These are phyloP conservation scores for Nemapogon koenigi DNA, from an alignment of 2,888 invertebrate species.

Conservation along the genomic window DNA sequence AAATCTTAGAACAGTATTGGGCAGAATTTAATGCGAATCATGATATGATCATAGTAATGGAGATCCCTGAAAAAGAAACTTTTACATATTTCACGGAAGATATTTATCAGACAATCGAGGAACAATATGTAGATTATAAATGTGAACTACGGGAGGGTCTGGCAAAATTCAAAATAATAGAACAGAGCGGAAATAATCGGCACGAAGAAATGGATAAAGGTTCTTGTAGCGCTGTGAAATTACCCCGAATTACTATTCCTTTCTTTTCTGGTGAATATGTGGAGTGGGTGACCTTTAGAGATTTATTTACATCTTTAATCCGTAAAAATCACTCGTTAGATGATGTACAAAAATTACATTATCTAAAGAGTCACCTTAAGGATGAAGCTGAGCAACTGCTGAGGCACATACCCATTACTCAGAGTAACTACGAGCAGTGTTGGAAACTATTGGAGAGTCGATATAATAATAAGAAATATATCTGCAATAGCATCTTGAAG, in stretches of 20 bases:
- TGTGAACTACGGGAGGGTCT: background rate
- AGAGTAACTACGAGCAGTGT: conserved; percentile 3
- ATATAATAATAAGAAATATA: conserved; percentile 6
- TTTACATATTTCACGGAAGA: background rate
- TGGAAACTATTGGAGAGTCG: conserved; percentile 3
- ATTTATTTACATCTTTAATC: conserved; percentile 8
- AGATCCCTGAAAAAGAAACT: background rate
- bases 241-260: conserved; percentile 2
- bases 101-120: background rate
- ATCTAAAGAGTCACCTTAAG: conserved; percentile 10
- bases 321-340: conserved; percentile 7
- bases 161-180: background rate
- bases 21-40: background rate
- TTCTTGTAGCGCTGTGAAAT: too few species aligned
- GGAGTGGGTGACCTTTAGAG: conserved; percentile 12
- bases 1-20: background rate
- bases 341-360: conserved; percentile 11
- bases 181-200: too few species aligned
- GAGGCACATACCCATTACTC: background rate
- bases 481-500: conserved; percentile 7
- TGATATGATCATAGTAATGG: too few species aligned
- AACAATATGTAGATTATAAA: background rate
- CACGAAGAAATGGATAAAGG: too few species aligned
- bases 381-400: conserved; percentile 13
- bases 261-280: conserved; percentile 9